Percentiles rank a stretch among this genome's conserved stretches.
Conservation (phyloP, 1,140 invertebrate genomes). For the Eurosta solidaginis region DNA sequence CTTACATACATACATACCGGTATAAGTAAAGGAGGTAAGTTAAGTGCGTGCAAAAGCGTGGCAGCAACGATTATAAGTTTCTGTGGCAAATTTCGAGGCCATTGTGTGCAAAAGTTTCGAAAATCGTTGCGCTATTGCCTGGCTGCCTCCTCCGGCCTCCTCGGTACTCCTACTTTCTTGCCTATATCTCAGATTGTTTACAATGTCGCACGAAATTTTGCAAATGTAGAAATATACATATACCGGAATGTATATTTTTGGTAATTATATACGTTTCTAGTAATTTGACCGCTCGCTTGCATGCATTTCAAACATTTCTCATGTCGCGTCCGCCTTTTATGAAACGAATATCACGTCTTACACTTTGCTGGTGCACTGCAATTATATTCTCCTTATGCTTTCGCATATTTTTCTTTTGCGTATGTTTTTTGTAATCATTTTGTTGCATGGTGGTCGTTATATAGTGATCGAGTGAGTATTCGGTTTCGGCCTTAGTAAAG, state of each 20-base stretch:
- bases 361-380: background rate
- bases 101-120: constrained; percentile 18
- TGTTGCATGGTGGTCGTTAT: too few relatives aligned
- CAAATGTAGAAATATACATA: background rate
- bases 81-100: constrained; percentile 24
- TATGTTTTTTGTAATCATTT: background rate
- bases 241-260: too few relatives aligned
- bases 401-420: background rate
- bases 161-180: too few relatives aligned
- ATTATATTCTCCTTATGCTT: constrained; percentile 6
- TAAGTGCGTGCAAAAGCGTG: constrained; percentile 6
- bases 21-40: background rate
- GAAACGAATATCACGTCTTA: background rate
- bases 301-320: background rate
- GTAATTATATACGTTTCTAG: background rate
- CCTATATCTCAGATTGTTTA: too few relatives aligned
- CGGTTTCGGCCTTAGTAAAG: too few relatives aligned
- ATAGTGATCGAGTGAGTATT: too few relatives aligned
- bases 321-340: background rate
- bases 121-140: background rate
- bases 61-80: constrained; percentile 24
- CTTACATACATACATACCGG: background rate
- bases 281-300: background rate
- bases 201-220: too few relatives aligned
- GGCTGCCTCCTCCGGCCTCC: too few relatives aligned